Evolutionary conservation across 1,140 invertebrate species (phyloP).

Genomic region (Conus betulinus): DNA sequence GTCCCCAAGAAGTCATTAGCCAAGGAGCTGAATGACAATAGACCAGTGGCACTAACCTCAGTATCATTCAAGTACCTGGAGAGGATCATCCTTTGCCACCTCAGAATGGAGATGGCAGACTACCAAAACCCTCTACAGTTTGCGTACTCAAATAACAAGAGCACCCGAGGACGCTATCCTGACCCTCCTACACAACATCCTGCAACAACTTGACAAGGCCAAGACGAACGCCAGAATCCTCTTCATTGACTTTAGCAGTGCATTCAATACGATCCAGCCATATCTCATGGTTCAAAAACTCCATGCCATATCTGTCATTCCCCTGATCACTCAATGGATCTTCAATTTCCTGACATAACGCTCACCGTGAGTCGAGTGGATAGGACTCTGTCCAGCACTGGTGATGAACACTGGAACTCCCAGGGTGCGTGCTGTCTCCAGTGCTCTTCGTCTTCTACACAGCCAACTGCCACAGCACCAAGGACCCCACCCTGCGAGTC

Average conservation of each 20-base stretch:
- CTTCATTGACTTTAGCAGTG: background rate
- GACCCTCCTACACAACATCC: background rate
- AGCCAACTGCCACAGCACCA: background rate
- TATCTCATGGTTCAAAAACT: background rate
- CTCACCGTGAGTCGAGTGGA: background rate
- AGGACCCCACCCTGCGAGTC: background rate
- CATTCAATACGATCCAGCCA: conserved; percentile 3
- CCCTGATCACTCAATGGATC: background rate
- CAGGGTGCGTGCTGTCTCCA: background rate
- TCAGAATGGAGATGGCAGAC: background rate
- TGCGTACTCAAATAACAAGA: background rate
- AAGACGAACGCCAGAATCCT: background rate
- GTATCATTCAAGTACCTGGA: background rate
- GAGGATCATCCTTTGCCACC: background rate
- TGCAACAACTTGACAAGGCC: too few relatives aligned
- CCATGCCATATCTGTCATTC: background rate
- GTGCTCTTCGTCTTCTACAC: background rate
- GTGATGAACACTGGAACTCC: background rate
- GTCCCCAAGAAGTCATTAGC: background rate
- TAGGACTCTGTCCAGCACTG: background rate
- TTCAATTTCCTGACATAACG: background rate
- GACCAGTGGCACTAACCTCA: background rate
- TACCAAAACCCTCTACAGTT: background rate
- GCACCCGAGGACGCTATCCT: background rate
- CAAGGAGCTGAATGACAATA: background rate